Base-by-base conservation (phyloP, 2,888 invertebrate species). In the Automeris io region DNA sequence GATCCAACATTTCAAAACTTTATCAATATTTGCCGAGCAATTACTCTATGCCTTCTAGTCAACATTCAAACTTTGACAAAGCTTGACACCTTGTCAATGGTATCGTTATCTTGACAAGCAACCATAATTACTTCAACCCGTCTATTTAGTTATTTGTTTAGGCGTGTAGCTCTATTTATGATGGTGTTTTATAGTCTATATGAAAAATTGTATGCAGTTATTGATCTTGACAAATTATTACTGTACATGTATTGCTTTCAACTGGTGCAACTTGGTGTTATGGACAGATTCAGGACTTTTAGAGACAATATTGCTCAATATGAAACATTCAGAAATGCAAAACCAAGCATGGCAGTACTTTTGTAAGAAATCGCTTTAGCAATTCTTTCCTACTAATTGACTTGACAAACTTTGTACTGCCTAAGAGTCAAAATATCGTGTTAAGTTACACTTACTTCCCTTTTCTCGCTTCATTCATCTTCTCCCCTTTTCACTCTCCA, bases 31-130 rank as follows among this genome's bases (percentile, higher is more conserved):
- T 29, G 16, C 11, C 29, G 13, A 29, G 26, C 7, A 23, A 11
- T 16, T 32, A 32, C 8, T 4, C 32, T 16, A 16, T 32, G 32
- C 31, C 18, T 34, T 16, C 24, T 16, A 23, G 12, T 31, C 31
- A 37, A 22, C 22, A 18, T 31, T 18, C 18, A 18, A 37, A 37
- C 21, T 22, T 29, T 32, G 32, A 37, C 37, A 37, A 37, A 21
- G 13, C 23, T 37, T 37, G 32, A 31, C 37, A 37, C 37, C 37
- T 11, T 32, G 37, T 32, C 37, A 32, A 31, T 29, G 13, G 29
- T 16, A 29, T 16, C 29, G 29, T 29, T 16, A 29, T 29, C 29
- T 16, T 29, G 11, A 16, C 29, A n/a, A 4, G n/a, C 8, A 16
- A 16, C 29, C 29, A 29, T n/a, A 16, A 16, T 29, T 16, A 29